These are phyloP conservation scores for Cichlasoma orientale DNA, from an alignment of 2,797 vertebrate species.

Conservation along the genomic window DNA sequence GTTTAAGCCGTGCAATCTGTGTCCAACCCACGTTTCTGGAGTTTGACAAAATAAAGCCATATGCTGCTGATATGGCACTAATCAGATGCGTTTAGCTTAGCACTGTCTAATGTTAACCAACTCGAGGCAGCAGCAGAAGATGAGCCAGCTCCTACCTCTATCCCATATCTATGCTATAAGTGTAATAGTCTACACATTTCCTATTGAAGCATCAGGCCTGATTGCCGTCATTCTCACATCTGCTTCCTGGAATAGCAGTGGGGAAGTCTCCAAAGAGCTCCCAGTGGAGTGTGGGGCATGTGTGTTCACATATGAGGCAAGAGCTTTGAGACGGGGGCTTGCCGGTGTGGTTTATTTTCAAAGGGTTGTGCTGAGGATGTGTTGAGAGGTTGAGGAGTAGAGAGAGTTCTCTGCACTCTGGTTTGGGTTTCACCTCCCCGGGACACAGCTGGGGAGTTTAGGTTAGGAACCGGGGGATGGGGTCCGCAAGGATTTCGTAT, in stretches of 20 bases:
- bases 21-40: slow-evolving; percentile 28
- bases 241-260: slow-evolving; percentile 73
- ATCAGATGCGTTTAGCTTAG: slow-evolving; percentile 31
- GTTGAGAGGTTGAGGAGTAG: slow-evolving; percentile 79
- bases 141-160: slow-evolving; percentile 43
- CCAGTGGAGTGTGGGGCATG: slow-evolving; percentile 69
- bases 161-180: slow-evolving; percentile 28
- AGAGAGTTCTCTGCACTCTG: slow-evolving; percentile 69
- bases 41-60: slow-evolving; percentile 51
- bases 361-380: slow-evolving; percentile 76
- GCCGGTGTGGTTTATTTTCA: slow-evolving; percentile 76
- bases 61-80: slow-evolving; percentile 32
- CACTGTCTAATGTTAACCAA: slow-evolving; percentile 27
- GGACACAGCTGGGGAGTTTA: slow-evolving; percentile 62
- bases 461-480: slow-evolving; percentile 15
- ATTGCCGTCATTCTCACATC: slow-evolving; percentile 73
- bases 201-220: slow-evolving; percentile 47
- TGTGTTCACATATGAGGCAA: slow-evolving; percentile 66
- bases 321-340: slow-evolving; percentile 61
- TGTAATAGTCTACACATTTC: slow-evolving; percentile 64
- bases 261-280: slow-evolving; percentile 67
- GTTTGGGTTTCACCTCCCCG: slow-evolving; percentile 72
- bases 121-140: slow-evolving; percentile 31
- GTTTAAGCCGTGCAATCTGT: slow-evolving; percentile 31
- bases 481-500: slow-evolving; percentile 34